Percentiles rank a stretch among this genome's conserved stretches.
Conservation (phyloP, 2,888 invertebrate species). For the Colletes collaris region DNA sequence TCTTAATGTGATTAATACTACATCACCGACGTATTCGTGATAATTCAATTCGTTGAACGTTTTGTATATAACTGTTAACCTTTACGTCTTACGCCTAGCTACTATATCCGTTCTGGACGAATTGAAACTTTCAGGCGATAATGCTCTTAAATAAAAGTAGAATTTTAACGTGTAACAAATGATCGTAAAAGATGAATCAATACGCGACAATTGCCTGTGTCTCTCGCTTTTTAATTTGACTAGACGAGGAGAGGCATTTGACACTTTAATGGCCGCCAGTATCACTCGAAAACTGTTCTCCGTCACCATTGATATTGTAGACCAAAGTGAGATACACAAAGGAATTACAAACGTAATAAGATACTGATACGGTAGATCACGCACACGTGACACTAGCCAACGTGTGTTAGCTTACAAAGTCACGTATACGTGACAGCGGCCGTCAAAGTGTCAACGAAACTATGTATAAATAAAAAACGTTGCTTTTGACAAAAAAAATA, state of each 20-base stretch:
- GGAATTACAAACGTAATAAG: too few relatives aligned
- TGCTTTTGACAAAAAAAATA: constrained; percentile 28
- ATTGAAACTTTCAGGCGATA: constrained; percentile 28
- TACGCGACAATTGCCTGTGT: not conserved
- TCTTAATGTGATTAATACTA: constrained; percentile 41
- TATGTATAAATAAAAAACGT: not conserved
- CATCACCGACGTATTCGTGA: constrained; percentile 1
- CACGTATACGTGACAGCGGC: too few relatives aligned
- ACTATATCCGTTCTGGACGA: constrained; percentile 45
- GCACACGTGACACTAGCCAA: too few relatives aligned
- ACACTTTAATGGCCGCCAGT: too few relatives aligned
- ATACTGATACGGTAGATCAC: too few relatives aligned
- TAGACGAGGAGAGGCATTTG: constrained; percentile 30
- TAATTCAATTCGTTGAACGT: constrained; percentile 49
- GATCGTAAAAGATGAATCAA: constrained; percentile 9
- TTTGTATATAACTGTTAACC: constrained; percentile 34
- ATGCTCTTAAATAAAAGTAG: constrained; percentile 18
- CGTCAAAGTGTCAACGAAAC: not conserved
- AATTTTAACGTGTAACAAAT: constrained; percentile 29
- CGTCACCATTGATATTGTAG: too few relatives aligned
- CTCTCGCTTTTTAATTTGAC: constrained; percentile 33
- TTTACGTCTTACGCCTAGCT: constrained; percentile 34
- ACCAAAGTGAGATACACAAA: too few relatives aligned
- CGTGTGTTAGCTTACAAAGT: too few relatives aligned
- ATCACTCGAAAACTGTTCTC: too few relatives aligned